These are phyloP conservation scores for Aphyosemion australe DNA, from an alignment of 2,113 vertebrate genomes.

Conservation along the genomic window DNA sequence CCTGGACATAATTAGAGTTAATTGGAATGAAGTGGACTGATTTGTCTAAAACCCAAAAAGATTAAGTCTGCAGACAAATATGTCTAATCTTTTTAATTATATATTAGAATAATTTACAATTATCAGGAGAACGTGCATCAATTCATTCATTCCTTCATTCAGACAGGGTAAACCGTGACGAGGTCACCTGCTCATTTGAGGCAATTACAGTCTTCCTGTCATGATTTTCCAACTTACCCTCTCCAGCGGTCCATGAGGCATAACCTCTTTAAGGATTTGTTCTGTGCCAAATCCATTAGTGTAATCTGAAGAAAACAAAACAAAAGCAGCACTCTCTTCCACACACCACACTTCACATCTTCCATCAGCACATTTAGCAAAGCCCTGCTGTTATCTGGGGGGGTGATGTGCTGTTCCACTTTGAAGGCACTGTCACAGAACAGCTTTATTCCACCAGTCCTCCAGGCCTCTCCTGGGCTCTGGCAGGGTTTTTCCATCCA, in stretches of 20 bases:
- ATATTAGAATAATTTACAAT: no score
- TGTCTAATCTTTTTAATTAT: no score
- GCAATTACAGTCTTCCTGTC: slow-evolving; percentile 9
- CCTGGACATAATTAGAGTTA: neutral
- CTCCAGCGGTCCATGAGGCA: slow-evolving; percentile 35
- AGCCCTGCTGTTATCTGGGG: slow-evolving; percentile 65
- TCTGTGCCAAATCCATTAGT: slow-evolving; percentile 68
- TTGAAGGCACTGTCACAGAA: slow-evolving; percentile 72
- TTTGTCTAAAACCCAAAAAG: neutral
- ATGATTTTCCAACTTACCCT: slow-evolving; percentile 10
- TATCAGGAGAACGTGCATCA: no score
- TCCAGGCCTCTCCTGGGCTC: slow-evolving; percentile 55
- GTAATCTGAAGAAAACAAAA: slow-evolving; percentile 66
- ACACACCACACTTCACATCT: slow-evolving; percentile 42
- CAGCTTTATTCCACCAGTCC: slow-evolving; percentile 71
- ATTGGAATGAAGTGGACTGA: neutral
- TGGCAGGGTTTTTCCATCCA: slow-evolving; percentile 60
- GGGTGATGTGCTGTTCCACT: slow-evolving; percentile 67
- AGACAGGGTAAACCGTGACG: neutral
- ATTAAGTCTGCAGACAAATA: neutral
- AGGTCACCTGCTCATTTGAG: neutral
- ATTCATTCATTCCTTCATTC: slow-evolving; percentile 5
- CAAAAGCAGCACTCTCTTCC: slow-evolving; percentile 58
- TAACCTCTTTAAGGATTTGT: slow-evolving; percentile 57
- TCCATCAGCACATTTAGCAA: slow-evolving; percentile 64